Conservation (phyloP, 2,888 invertebrate genomes). For the Polymixis lichenea region DNA sequence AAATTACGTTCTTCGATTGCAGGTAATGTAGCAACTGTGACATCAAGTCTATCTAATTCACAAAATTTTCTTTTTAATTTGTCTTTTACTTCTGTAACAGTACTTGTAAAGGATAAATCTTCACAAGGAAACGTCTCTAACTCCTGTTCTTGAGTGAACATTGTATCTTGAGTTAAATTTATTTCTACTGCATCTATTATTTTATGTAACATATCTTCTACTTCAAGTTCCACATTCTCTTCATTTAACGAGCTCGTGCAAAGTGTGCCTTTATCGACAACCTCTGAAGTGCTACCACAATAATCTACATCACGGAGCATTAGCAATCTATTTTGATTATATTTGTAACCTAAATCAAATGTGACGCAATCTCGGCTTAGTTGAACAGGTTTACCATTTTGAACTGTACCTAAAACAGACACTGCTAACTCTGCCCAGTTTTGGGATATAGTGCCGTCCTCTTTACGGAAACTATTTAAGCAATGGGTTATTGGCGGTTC, state of each 20-base stretch:
- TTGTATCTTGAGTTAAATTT: slow-evolving; percentile 89
- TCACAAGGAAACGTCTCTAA: slow-evolving; percentile 74
- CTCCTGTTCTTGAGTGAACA: slow-evolving; percentile 80
- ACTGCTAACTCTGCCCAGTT: slow-evolving; percentile 91
- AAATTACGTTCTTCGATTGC: slow-evolving; percentile 61
- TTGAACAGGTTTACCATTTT: slow-evolving; percentile 70
- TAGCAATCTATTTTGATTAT: slow-evolving; percentile 90
- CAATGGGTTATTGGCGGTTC: slow-evolving; percentile 83
- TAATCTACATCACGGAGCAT: slow-evolving; percentile 80
- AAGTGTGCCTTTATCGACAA: slow-evolving; percentile 1
- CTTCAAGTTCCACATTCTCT: slow-evolving; percentile 67
- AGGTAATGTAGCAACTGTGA: slow-evolving; percentile 91
- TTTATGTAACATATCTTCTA: slow-evolving; percentile 86
- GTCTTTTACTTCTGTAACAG: slow-evolving; percentile 72
- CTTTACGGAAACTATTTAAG: slow-evolving; percentile 80
- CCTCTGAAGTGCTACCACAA: slow-evolving; percentile 19
- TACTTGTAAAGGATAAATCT: slow-evolving; percentile 55
- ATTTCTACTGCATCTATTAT: slow-evolving; percentile 92
- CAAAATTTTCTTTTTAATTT: slow-evolving; percentile 80
- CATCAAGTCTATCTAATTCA: slow-evolving; percentile 92
- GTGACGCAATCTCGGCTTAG: slow-evolving; percentile 78
- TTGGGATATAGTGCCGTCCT: slow-evolving; percentile 82
- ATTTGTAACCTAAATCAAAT: slow-evolving; percentile 91
- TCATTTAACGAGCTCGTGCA: neutral
- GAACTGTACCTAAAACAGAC: slow-evolving; percentile 83